These are phyloP conservation scores for Empidonax alnorum DNA, from an alignment of 2,113 vertebrate species.

Conservation along the genomic window DNA sequence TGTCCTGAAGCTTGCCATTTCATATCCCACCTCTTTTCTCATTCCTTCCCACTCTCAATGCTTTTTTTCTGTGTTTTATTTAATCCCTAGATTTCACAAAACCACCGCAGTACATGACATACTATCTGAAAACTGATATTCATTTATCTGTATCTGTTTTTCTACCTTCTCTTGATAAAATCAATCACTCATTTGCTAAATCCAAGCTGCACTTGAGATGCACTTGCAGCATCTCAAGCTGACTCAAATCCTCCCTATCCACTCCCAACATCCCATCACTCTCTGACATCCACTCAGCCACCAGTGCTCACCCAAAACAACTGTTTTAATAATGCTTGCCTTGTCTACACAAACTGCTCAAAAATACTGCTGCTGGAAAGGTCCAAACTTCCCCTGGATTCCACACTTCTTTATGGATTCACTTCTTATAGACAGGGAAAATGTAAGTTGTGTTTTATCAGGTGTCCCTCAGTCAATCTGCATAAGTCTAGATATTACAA, in stretches of 20 bases:
- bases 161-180: background rate
- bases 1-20: background rate
- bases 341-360: background rate
- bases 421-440: background rate
- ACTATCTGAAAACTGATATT: background rate
- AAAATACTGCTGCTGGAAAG: background rate
- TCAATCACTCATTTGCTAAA: background rate
- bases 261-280: background rate
- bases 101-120: background rate
- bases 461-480: background rate
- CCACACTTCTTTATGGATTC: background rate
- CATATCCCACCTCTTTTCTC: background rate
- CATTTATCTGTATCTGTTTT: background rate
- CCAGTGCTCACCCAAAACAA: background rate
- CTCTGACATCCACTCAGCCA: background rate
- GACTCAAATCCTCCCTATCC: background rate
- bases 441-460: background rate
- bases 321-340: background rate
- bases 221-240: background rate
- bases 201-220: background rate
- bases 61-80: background rate
- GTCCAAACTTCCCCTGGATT: background rate
- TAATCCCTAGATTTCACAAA: background rate
- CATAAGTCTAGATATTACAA: background rate
- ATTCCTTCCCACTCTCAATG: background rate